Base-by-base conservation (phyloP, 2,113 vertebrate genomes). In the Rhodinocichla rosea region DNA sequence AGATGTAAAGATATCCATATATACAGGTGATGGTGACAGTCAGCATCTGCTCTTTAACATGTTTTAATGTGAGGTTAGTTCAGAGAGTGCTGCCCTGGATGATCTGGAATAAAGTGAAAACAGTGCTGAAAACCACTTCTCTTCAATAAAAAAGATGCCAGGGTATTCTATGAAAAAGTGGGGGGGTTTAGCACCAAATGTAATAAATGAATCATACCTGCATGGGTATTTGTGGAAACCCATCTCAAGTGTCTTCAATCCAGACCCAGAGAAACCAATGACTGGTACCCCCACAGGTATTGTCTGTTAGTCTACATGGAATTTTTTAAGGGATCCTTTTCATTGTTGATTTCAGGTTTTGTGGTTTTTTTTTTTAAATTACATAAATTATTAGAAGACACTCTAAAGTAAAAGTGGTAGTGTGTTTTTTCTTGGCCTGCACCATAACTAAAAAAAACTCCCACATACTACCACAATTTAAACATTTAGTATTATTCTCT, bases 1-100 rank as follows among this genome's bases (percentile, higher is more conserved):
- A 98, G 99, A n/a, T 98, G 98, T 87, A 99, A 99, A 95, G 99
- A 99, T 92, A 98, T 99, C 90, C 99, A 99, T 93, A 99, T 99
- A 94, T 99, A 99, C 98, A 99, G 99, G 99, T 99, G 85, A 97
- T 50, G 44, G 22, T 86, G 69, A 28, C 59, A 86, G 40, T 44
- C 49, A 78, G 0, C 0, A 1, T 33, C 22, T 2, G 2, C 57
- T 86, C 42, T 75, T 74, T 69, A 40, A 27, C 5, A 0, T 56
- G 9, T 45, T 92, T 30, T 76, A 45, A 22, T 44, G 20, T 68
- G 24, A 83, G 68, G 32, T 90, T 79, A 69, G 18, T 94, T 82
- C 59, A 45, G 37, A 8, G 8, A 32, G 27, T 32, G 13, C 65
- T 89, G 23, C 55, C 42, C 22, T 74, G 17, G 33, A 2, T 76